Percentiles rank a stretch among this genome's conserved stretches.
phyloP scores from a whole-genome alignment of 2,113 vertebrate genomes.

The Ciconia stormi region DNA sequence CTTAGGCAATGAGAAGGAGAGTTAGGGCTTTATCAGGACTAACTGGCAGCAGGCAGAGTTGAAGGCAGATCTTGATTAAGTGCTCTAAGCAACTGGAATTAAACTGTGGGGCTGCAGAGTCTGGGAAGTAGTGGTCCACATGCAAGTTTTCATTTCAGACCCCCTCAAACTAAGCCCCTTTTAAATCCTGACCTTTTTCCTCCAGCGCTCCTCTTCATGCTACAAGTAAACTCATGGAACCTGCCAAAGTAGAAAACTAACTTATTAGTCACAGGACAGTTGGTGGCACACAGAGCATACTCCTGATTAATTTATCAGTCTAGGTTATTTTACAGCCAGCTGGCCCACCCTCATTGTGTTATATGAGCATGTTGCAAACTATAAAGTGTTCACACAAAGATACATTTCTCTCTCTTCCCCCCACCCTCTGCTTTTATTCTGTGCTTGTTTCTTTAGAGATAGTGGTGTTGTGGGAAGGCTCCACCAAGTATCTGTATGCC shows the following conservation, averaged over 20 bases:
- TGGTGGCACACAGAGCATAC: constrained; percentile 10
- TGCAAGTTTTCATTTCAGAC: background rate
- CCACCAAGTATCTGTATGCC: background rate
- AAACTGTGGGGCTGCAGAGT: background rate
- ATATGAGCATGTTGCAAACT: background rate
- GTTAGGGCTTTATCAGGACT: constrained; percentile 16
- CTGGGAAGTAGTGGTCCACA: background rate
- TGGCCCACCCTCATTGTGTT: background rate
- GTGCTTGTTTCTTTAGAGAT: background rate
- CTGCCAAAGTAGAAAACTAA: constrained; percentile 9
- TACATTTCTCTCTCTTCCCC: background rate
- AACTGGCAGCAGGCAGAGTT: background rate
- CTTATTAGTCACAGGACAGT: background rate
- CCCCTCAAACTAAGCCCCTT: background rate
- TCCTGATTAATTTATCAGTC: background rate
- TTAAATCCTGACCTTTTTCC: constrained; percentile 1
- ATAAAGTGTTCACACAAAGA: background rate
- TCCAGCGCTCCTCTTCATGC: background rate
- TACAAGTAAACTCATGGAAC: background rate
- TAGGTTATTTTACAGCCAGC: background rate
- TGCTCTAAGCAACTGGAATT: background rate
- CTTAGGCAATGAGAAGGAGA: background rate
- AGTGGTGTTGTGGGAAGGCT: background rate
- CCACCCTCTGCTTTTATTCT: background rate
- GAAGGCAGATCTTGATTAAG: constrained; percentile 5